Evolutionary conservation across 2,113 vertebrate genomes (phyloP), one percentile per base, ranked within the genome.

Genomic region (Colistium nudipinnis): DNA sequence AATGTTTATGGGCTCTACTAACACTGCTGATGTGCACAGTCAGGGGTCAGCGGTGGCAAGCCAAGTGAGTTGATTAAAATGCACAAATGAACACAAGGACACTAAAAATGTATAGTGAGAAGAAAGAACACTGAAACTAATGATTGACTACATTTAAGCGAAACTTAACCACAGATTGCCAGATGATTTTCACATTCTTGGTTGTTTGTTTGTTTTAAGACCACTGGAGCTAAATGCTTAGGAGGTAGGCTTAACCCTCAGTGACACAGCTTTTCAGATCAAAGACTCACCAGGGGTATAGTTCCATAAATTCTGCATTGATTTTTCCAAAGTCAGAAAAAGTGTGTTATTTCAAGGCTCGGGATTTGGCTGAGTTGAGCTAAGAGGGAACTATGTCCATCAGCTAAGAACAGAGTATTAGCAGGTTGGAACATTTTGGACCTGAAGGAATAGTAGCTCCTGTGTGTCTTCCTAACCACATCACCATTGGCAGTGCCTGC

Each of bases 191-290:
- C n/a, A n/a, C n/a, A n/a, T n/a, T n/a, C n/a, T n/a, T n/a, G n/a
- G n/a, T n/a, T n/a, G n/a, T n/a, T n/a, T n/a, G n/a, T n/a, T 64
- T 63, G 59, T 64, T 76, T 75, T 76, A 28, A 59, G 35, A 55
- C 14, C 39, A 38, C 22, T 62, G 31, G 36, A 63, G 55, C 51
- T 55, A 16, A 17, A 56, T 19, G 45, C 38, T 76, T 52, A 55
- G 35, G 70, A 49, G 52, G 80, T 48, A 45, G 57, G 60, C 60
- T 84, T 89, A 88, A 91, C 72, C 61, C 54, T 14, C 19, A 74
- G 73, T 83, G 84, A 84, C 83, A 86, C 57, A 60, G 63, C 49
- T 69, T 72, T 73, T 35, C 60, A 81, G 62, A 83, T 88, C 73
- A 91, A 86, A 89, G 82, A 76, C 72, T 63, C 70, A 65, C 80